Base-by-base conservation (phyloP, 2,888 invertebrate species). In the Drosophila pseudotalamancana region DNA sequence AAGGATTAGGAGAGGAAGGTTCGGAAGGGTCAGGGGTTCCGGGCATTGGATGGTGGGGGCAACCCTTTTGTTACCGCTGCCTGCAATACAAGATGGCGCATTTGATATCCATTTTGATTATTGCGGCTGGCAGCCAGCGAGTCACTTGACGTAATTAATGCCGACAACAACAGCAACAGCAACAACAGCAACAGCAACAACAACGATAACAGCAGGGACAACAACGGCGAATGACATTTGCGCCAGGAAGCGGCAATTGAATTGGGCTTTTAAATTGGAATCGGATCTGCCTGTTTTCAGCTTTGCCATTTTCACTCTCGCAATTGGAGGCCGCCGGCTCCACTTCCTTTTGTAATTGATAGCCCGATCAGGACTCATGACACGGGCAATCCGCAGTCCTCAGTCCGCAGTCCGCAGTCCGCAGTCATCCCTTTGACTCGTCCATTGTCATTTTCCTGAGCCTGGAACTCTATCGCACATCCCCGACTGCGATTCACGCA, bases 71-170 rank as follows among this genome's bases (percentile, higher is more conserved):
- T 39, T 48, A 8, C 14, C 42, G 9, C 1, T 25, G 48, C 21
- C 40, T 53, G 57, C 42, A 29, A 43, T 34, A 55, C 54, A 87
- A 85, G 64, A 85, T 85, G 87, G 87, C 80, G 79, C 87, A 79
- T 83, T 85, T 64, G 71, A 83, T 86, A 72, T 77, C 78, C 74
- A 81, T 82, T 82, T 81, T 75, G 83, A 79, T 79, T 76, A 75
- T 87, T 86, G 80, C 55, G 80, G 64, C 72, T 57, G 56, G 45
- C 64, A 53, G 53, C 19, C 53, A 53, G 43, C 60, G 75, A 76
- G 88, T 79, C 86, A 79, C 81, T 82, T 82, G 87, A 74, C 81
- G 82, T 81, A 87, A 81, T 81, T 87, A 81, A 87, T 81, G 80
- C 62, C 77, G 45, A 34, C 57, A 67, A 37, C 29, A 25, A n/a